Base-by-base conservation (phyloP, 2,888 invertebrate species). In the Philopedon plagiatum region DNA sequence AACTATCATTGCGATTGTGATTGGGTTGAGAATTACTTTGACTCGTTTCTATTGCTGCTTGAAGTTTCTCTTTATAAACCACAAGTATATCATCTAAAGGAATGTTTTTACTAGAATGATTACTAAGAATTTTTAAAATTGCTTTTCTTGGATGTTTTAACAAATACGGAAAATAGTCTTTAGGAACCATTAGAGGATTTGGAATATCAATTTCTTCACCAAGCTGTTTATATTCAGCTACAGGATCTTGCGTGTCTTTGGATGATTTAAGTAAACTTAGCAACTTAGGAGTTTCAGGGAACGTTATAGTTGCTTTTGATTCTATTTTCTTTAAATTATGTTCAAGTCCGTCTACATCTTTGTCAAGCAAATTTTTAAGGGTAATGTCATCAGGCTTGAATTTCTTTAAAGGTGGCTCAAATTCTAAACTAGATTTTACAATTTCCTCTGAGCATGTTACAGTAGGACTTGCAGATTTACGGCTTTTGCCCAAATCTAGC, bases 101-200 rank as follows among this genome's bases (percentile, higher is more conserved):
- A 19, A 69, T 0, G 51, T 69, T 66, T 51, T 75, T 75, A 60
- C 60, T 58, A 5, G 94, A 93, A 72, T 93, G 86, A 66, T 91
- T 90, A 71, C 91, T 88, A 34, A 94, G 83, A 49, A 95, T 85
- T 60, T 91, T 89, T 0, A 94, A 94, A 73, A 95, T 94, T 87
- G 94, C 94, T 61, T 88, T 89, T 0, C 90, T 92, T 0, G 95
- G 95, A 3, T 91, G 89, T 0, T 90, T 89, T 21, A 94, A 86
- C 37, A 95, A 90, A 18, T 89, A 89, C 61, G 91, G 91, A 56
- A 95, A 85, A 79, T 90, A 90, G 80, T 93, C 91, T 85, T 93
- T 92, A 60, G 95, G 95, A 74, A 95, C 91, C 72, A 95, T 84
- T 79, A 95, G 87, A 8, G 94, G 94, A 87, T 95, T 94, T 44